Conservation (phyloP, 2,113 vertebrate species). For the Dissostichus mawsoni region DNA sequence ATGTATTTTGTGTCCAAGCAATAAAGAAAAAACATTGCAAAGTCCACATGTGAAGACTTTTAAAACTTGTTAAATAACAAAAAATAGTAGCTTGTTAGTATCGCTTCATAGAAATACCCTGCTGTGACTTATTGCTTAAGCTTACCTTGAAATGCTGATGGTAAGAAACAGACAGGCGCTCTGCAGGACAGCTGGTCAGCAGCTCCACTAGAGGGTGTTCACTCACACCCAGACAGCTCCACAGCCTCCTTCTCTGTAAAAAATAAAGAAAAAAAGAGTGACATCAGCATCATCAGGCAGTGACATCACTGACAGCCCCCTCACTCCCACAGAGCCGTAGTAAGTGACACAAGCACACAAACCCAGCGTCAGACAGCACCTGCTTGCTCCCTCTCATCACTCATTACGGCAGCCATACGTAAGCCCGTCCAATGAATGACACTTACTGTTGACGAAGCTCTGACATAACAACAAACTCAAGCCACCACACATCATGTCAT, state of each 20-base stretch:
- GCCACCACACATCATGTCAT: conserved; percentile 70
- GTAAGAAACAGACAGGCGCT: conserved; percentile 47
- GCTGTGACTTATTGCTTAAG: neutral
- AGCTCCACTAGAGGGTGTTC: conserved; percentile 66
- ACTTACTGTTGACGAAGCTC: conserved; percentile 60
- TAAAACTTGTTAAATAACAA: too few species aligned
- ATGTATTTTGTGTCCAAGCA: neutral
- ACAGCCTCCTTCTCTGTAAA: conserved; percentile 67
- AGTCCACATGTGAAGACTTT: neutral
- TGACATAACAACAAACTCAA: conserved; percentile 56
- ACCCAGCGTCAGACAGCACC: conserved; percentile 61
- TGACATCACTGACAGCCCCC: conserved; percentile 65
- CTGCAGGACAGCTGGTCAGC: conserved; percentile 38
- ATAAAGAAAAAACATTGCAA: neutral
- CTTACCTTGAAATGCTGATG: conserved; percentile 69
- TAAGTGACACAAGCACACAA: conserved; percentile 48
- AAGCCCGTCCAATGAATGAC: conserved; percentile 54
- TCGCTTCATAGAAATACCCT: neutral
- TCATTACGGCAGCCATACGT: conserved; percentile 41
- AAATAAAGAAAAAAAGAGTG: conserved; percentile 37
- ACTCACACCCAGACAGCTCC: conserved; percentile 68
- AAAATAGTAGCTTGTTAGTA: neutral
- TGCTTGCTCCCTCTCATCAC: conserved; percentile 56
- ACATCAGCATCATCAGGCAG: conserved; percentile 64
- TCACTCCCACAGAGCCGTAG: conserved; percentile 31